These are phyloP conservation scores for Tetramorium simillimum DNA, from an alignment of 1,140 invertebrate genomes.

Conservation along the genomic window DNA sequence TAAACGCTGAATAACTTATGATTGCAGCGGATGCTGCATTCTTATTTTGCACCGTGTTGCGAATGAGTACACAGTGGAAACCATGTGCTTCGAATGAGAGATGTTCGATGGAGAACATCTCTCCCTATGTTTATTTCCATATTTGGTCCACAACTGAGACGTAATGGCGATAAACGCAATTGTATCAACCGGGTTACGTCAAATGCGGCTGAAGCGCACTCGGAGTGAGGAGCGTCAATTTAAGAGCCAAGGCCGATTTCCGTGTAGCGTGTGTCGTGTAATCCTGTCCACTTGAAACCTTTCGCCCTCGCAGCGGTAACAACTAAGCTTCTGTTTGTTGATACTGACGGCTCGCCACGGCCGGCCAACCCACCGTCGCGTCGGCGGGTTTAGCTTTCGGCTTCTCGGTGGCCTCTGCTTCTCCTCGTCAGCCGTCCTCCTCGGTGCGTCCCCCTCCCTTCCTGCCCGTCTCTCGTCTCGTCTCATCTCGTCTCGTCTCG, in stretches of 20 bases:
- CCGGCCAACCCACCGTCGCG: conserved; percentile 64
- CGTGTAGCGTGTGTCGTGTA: conserved; percentile 26
- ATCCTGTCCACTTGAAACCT: conserved; percentile 52
- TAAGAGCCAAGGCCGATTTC: not conserved
- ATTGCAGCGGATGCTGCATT: conserved; percentile 61
- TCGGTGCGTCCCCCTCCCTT: conserved; percentile 62
- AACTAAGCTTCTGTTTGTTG: conserved; percentile 77
- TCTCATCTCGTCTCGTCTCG: conserved; percentile 31
- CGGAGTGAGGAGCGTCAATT: not conserved
- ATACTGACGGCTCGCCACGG: conserved; percentile 65
- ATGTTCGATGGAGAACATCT: not conserved
- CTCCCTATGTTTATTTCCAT: not conserved
- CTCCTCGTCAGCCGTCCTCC: conserved; percentile 56
- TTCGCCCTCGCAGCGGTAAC: conserved; percentile 64
- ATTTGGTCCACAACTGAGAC: not conserved
- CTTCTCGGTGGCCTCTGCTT: conserved; percentile 55
- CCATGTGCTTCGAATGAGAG: not conserved
- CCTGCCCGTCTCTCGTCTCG: conserved; percentile 49
- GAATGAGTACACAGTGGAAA: not conserved
- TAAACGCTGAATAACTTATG: conserved; percentile 81
- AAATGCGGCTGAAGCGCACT: not conserved
- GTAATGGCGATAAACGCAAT: not conserved
- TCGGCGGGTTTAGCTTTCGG: conserved; percentile 72
- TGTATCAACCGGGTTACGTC: not conserved
- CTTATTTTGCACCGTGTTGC: conserved; percentile 33